Base-by-base conservation (phyloP, 2,888 invertebrate genomes). In the Horisme vitalbata region DNA sequence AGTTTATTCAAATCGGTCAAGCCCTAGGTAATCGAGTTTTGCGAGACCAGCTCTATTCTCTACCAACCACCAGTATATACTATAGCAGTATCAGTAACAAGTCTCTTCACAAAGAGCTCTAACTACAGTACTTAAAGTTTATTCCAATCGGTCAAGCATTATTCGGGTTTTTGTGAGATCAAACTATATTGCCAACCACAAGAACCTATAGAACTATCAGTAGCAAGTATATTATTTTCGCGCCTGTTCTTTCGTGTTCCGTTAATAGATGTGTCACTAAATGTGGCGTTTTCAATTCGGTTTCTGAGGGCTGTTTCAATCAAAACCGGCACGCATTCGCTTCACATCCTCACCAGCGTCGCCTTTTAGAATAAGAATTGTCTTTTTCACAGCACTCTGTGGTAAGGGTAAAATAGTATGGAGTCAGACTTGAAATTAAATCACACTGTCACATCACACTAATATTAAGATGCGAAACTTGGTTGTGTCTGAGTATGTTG, bases 331-430 rank as follows among this genome's bases (percentile, higher is more conserved):
- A 88, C 88, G 87, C 88, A 87, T 82, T 82, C 83, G 76, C 74
- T 74, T 75, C 86, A 85, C 82, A 85, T 86, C 88, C 85, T 80
- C 80, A 73, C 79, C 80, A 78, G 75, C 71, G 68, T 68, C 75
- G 83, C 82, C 83, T 86, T 87, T 87, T 84, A 82, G 87, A 87
- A 89, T 89, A 88, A 87, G 87, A 89, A 88, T 89, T 85, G 88
- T 88, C 86, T 88, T 89, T 87, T 88, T 84, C 86, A 70, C 79
- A 75, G 79, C 76, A 75, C 74, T 79, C 79, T 68, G 69, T 71
- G 71, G 71, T 68, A 62, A 67, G 59, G 79, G 41, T 65, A 52
- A 56, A 38, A n/a, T 31, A 79, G 62, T 79, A 68, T 60, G 82
- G 85, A 82, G 57, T 59, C 35, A 46, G 72, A 75, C 77, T 68